Evolutionary conservation across 1,140 invertebrate genomes (phyloP).

Genomic region (Globodera rostochiensis): DNA sequence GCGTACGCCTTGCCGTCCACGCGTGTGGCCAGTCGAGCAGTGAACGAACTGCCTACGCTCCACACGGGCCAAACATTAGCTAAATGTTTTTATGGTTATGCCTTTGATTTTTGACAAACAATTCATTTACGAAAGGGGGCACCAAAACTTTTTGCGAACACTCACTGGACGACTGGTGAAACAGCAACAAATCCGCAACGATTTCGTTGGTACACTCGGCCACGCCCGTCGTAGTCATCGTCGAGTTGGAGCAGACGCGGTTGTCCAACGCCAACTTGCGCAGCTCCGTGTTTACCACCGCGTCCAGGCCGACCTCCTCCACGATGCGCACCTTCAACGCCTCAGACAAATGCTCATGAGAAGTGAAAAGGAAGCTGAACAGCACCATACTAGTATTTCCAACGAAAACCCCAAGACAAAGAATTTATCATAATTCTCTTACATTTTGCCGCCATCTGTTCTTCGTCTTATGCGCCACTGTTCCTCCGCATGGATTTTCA

Average conservation of each 20-base stretch:
- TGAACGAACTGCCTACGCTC: slow-evolving; percentile 45
- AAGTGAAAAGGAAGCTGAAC: slow-evolving; percentile 49
- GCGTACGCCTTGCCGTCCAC: slow-evolving; percentile 38
- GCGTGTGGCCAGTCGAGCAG: slow-evolving; percentile 39
- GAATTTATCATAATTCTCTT: background rate
- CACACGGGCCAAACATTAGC: slow-evolving; percentile 45
- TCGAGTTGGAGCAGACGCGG: slow-evolving; percentile 36
- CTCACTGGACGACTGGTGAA: slow-evolving; percentile 20
- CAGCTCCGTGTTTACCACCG: slow-evolving; percentile 56
- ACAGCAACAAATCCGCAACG: slow-evolving; percentile 41
- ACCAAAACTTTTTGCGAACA: background rate
- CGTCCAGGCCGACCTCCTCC: slow-evolving; percentile 39
- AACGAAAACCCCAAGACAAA: background rate
- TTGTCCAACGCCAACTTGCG: slow-evolving; percentile 41
- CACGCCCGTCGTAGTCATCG: slow-evolving; percentile 9
- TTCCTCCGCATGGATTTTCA: background rate
- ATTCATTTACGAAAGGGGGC: background rate
- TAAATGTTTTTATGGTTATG: background rate
- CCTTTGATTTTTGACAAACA: slow-evolving; percentile 11
- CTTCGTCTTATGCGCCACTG: slow-evolving; percentile 15
- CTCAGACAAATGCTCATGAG: slow-evolving; percentile 44
- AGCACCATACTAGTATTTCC: too few relatives aligned
- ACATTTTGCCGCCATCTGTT: background rate
- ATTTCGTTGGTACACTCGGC: slow-evolving; percentile 51
- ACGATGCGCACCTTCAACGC: slow-evolving; percentile 35